Conservation (phyloP, 2,888 invertebrate genomes). For the Dryocosmus kuriphilus region DNA sequence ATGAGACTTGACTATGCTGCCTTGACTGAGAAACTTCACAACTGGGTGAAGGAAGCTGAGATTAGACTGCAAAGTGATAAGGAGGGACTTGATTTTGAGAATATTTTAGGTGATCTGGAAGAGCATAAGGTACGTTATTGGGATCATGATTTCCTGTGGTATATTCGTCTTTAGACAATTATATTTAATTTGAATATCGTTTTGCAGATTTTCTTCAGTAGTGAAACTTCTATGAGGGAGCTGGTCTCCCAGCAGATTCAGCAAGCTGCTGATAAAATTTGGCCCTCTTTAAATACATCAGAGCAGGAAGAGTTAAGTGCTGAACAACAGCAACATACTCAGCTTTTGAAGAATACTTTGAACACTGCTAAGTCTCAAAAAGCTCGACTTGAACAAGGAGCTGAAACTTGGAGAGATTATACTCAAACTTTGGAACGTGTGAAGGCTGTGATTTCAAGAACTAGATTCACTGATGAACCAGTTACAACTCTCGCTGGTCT, state of each 20-base stretch:
- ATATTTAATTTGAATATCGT: slow-evolving; percentile 20
- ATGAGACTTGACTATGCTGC: slow-evolving; percentile 88
- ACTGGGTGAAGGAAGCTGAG: slow-evolving; percentile 91
- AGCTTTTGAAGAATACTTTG: slow-evolving; percentile 88
- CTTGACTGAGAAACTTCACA: slow-evolving; percentile 87
- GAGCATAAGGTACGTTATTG: slow-evolving; percentile 85
- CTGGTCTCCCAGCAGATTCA: slow-evolving; percentile 90
- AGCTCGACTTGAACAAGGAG: slow-evolving; percentile 89
- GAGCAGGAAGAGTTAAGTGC: slow-evolving; percentile 91
- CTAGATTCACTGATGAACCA: slow-evolving; percentile 88
- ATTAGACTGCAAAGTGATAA: slow-evolving; percentile 87
- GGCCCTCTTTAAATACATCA: slow-evolving; percentile 88
- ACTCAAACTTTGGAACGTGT: slow-evolving; percentile 88
- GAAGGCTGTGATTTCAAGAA: slow-evolving; percentile 85
- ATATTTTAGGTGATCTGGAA: slow-evolving; percentile 89
- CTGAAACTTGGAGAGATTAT: slow-evolving; percentile 92
- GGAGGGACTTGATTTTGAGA: slow-evolving; percentile 93
- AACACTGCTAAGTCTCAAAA: slow-evolving; percentile 90
- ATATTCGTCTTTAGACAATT: neutral
- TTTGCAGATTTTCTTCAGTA: slow-evolving; percentile 85
- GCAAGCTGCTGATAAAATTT: slow-evolving; percentile 91
- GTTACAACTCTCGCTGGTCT: slow-evolving; percentile 88
- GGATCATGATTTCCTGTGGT: neutral
- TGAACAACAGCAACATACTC: slow-evolving; percentile 89
- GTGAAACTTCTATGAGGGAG: slow-evolving; percentile 87